Base-by-base conservation (phyloP, 1,140 invertebrate species). In the Drosophila sechellia region DNA sequence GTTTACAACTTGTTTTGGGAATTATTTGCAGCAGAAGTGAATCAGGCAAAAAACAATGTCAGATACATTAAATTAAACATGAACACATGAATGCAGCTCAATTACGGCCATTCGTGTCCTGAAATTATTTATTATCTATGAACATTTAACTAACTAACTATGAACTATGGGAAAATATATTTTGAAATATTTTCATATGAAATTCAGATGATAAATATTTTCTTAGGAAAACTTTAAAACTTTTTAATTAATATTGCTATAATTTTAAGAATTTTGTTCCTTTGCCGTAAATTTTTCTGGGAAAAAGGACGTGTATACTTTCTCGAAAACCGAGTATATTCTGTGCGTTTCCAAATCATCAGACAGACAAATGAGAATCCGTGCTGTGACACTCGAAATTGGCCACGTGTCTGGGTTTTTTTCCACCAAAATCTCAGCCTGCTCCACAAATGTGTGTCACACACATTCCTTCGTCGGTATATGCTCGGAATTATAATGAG, bases 1-100 rank as follows among this genome's bases (percentile, higher is more conserved):
- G 60, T 40, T 80, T 68, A 81, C 74, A 77, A 71, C 65, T 57
- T 64, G 58, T 66, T 70, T 25, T 27, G 66, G 64, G 52, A 70
- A 70, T 70, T 69, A 56, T 49, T 70, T 70, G 27, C 42, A 45
- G 55, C 42, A 11, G 15, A 68, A 68, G 54, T 34, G 48, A 69
- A 55, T 68, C 49, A 40, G 31, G 40, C 17, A 48, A 69, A 69
- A 56, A 70, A 40, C 68, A 57, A 35, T 70, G 34, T 34, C 17
- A 57, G 43, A 70, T 57, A 70, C 65, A 71, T 71, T 49, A 35
- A 71, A 71, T 57, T 57, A 57, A 35, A 57, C 20, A 49, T 35
- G 52, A 17, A 68, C 46, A 35, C 34, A 37, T 42, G 13, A 70
- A 70, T 70, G 17, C 20, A 57, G 52, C 43, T 48, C 35, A 70